Conservation (phyloP, 2,797 vertebrate species). For the Phoxinus dragarum region DNA sequence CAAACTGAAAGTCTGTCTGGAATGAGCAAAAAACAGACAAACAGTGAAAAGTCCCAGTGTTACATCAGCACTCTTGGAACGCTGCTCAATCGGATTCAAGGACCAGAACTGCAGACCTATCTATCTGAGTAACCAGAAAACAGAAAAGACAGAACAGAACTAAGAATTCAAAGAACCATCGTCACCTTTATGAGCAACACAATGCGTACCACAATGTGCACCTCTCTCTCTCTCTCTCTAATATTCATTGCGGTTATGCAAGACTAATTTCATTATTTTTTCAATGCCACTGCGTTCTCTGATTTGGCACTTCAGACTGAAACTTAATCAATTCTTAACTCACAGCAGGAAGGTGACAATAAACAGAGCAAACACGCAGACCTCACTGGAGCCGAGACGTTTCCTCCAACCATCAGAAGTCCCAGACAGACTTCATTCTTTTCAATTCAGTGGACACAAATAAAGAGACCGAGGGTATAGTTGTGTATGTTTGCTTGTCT, state of each 20-base stretch:
- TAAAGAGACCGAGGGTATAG: neutral
- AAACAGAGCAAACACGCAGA: neutral
- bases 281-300: slow-evolving; percentile 3
- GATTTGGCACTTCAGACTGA: slow-evolving; percentile 17
- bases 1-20: neutral
- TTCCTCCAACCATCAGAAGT: neutral
- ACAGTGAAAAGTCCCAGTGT: neutral
- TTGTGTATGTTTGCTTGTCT: slow-evolving; percentile 12
- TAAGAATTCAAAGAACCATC: neutral
- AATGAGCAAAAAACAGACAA: neutral
- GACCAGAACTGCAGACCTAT: neutral
- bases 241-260: slow-evolving; percentile 3
- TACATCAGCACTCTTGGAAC: neutral
- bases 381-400: neutral
- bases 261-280: slow-evolving; percentile 32
- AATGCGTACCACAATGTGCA: neutral
- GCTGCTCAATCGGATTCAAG: neutral
- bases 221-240: neutral
- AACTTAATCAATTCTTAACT: slow-evolving; percentile 37
- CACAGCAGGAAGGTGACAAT: neutral
- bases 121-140: slow-evolving; percentile 11
- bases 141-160: neutral
- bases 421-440: slow-evolving; percentile 12
- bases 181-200: neutral
- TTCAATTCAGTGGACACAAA: neutral